Percentiles rank a stretch among this genome's conserved stretches.
Conservation (phyloP, 2,113 vertebrate genomes). For the Spea bombifrons region DNA sequence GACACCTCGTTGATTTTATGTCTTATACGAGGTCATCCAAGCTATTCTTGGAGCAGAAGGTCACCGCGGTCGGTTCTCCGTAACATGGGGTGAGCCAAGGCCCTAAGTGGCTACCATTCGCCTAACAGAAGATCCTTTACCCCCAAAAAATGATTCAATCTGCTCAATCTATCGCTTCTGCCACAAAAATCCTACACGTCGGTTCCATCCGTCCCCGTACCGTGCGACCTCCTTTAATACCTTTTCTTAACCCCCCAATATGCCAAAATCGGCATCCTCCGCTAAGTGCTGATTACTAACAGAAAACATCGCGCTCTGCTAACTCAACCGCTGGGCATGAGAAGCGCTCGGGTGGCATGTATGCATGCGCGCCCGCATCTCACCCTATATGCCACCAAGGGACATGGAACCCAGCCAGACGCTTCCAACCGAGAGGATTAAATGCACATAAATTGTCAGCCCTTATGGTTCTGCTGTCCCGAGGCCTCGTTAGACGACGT, state of each 20-base stretch:
- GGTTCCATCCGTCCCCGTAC: no score
- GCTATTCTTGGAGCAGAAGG: no score
- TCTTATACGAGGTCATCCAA: no score
- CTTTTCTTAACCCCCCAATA: background rate
- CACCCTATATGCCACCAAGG: constrained; percentile 5
- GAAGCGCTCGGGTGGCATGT: background rate
- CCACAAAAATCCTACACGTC: no score
- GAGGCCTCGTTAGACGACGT: constrained; percentile 8
- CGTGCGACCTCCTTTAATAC: no score
- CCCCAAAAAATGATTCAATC: no score
- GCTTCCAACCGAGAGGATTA: constrained; percentile 5
- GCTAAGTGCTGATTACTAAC: background rate
- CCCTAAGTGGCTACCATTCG: no score
- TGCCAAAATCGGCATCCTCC: background rate
- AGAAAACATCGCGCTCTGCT: constrained; percentile 18
- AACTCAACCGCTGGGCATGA: constrained; percentile 27
- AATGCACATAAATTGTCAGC: constrained; percentile 47
- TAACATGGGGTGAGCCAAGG: no score
- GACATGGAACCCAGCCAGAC: background rate
- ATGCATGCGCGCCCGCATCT: background rate
- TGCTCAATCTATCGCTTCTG: no score
- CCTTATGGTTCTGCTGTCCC: constrained; percentile 24
- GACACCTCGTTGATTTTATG: no score
- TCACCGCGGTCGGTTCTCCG: no score
- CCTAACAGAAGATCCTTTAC: no score